Conservation (phyloP, 92 coral and sea anemone species). For the Epizoanthus ramosus region DNA sequence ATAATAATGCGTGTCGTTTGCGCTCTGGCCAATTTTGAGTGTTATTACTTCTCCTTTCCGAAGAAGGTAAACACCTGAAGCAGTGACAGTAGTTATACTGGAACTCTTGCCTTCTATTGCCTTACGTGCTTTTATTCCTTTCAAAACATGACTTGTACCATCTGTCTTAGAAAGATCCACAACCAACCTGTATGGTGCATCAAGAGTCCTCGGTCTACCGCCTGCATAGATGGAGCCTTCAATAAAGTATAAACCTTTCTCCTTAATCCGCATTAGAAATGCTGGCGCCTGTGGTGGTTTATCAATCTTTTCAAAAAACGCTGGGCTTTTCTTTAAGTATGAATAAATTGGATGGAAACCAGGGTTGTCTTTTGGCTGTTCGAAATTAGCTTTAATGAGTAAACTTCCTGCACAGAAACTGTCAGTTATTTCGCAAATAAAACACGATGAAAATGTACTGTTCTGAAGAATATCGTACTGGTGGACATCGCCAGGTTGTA, state of each 20-base stretch:
- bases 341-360: neutral
- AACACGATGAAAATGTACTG: slow-evolving; percentile 11
- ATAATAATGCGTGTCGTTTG: neutral
- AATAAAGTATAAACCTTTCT: slow-evolving; percentile 11
- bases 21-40: neutral
- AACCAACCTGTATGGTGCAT: neutral
- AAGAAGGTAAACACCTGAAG: slow-evolving; percentile 22
- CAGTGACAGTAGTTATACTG: neutral
- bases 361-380: neutral
- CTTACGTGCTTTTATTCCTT: neutral
- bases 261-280: neutral
- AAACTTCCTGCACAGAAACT: slow-evolving; percentile 27
- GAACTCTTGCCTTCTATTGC: slow-evolving; percentile 4
- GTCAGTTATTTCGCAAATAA: slow-evolving; percentile 9
- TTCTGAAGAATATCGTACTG: slow-evolving; percentile 6
- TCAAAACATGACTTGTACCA: neutral
- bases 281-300: neutral
- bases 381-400: neutral
- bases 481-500: neutral
- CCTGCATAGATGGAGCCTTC: slow-evolving; percentile 6
- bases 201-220: neutral
- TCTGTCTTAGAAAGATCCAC: neutral
- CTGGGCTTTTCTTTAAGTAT: neutral
- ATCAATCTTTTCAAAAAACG: slow-evolving; percentile 25
- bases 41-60: slow-evolving; percentile 1